Percentiles rank a stretch among this genome's conserved stretches.
phyloP scores from a whole-genome alignment of 2,888 invertebrate genomes.

The Agrochola litura region DNA sequence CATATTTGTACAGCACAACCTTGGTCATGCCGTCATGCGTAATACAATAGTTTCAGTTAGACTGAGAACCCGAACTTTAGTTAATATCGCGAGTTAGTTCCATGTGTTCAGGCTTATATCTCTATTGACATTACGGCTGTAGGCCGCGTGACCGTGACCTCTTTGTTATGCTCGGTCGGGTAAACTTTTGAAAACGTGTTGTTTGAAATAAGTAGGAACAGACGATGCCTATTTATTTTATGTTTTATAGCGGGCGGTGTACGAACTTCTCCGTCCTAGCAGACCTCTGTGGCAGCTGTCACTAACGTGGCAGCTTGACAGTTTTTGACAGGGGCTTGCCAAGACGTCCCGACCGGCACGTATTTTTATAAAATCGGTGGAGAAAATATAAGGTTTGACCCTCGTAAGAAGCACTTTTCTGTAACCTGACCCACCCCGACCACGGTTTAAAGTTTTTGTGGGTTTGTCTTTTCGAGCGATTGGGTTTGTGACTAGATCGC shows the following conservation, averaged over 20 bases:
- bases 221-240: slow-evolving; percentile 33
- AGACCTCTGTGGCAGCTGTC: no score
- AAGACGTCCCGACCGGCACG: no score
- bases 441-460: slow-evolving; percentile 12
- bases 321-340: no score
- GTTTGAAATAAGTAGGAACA: slow-evolving; percentile 13
- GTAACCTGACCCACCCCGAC: no score
- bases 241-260: background rate
- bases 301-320: no score
- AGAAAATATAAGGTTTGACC: no score
- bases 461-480: slow-evolving; percentile 10
- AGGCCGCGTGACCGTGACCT: slow-evolving; percentile 35
- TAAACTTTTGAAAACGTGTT: slow-evolving; percentile 17
- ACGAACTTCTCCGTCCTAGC: no score
- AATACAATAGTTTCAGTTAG: slow-evolving; percentile 12
- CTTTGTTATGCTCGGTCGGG: background rate
- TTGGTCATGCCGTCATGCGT: background rate
- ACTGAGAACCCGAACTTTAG: slow-evolving; percentile 41
- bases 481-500: slow-evolving; percentile 7
- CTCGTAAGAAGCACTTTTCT: no score
- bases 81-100: slow-evolving; percentile 35
- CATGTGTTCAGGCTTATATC: slow-evolving; percentile 18
- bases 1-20: background rate
- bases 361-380: no score
- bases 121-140: slow-evolving; percentile 16